Conservation (phyloP, 2,888 invertebrate species). For the Limenitis camilla region DNA sequence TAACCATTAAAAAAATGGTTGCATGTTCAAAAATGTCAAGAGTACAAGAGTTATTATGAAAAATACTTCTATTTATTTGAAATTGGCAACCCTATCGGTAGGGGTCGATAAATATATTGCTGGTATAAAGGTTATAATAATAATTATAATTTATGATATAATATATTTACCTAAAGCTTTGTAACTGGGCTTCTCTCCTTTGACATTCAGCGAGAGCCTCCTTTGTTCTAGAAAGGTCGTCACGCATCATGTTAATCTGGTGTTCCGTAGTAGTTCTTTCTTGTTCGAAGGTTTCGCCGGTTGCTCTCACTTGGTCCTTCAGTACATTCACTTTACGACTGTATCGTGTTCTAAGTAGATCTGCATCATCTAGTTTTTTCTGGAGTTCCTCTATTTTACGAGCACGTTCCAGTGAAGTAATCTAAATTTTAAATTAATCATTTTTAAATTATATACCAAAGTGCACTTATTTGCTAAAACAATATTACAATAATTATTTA, state of each 20-base stretch:
- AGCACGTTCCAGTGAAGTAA: slow-evolving; percentile 86
- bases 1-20: too few species aligned
- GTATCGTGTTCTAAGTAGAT: slow-evolving; percentile 83
- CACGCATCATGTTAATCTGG: slow-evolving; percentile 80
- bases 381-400: slow-evolving; percentile 89
- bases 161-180: slow-evolving; percentile 76
- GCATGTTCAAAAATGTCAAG: too few species aligned
- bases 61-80: too few species aligned
- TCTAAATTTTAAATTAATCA: slow-evolving; percentile 59
- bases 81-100: too few species aligned
- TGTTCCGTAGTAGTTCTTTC: slow-evolving; percentile 82
- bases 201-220: slow-evolving; percentile 83
- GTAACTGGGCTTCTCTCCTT: slow-evolving; percentile 84
- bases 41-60: too few species aligned
- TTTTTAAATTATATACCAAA: background rate
- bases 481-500: background rate
- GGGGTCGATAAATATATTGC: too few species aligned
- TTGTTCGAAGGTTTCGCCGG: slow-evolving; percentile 80
- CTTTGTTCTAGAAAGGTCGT: slow-evolving; percentile 84
- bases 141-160: too few species aligned
- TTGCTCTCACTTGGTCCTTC: slow-evolving; percentile 81
- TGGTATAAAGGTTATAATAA: too few species aligned
- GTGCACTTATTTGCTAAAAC: background rate
- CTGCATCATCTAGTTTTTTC: slow-evolving; percentile 86
- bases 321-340: slow-evolving; percentile 81